phyloP scores from a whole-genome alignment of 2,113 vertebrate species.

The Eretmodus cyanostictus region DNA sequence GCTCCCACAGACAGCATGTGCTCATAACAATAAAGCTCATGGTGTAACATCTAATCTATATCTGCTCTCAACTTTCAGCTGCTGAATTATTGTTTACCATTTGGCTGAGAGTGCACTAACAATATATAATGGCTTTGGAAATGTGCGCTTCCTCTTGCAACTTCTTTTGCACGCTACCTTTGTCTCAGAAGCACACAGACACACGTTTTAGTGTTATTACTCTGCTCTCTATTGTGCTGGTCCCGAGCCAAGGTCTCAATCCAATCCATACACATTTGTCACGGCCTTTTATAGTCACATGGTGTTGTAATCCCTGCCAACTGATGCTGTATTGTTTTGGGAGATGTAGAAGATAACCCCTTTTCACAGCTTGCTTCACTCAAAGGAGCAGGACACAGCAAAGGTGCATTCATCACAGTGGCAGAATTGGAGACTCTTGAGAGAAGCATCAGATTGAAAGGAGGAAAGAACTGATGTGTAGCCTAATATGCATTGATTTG shows the following conservation, averaged over 20 bases:
- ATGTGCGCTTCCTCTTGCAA: background rate
- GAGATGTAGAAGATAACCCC: background rate
- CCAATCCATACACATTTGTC: conserved; percentile 26
- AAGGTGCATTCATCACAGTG: background rate
- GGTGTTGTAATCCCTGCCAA: conserved; percentile 9
- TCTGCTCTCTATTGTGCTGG: conserved; percentile 10
- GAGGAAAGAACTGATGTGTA: background rate
- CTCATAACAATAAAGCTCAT: background rate
- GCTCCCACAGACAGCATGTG: background rate
- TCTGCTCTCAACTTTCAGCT: background rate
- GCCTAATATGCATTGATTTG: conserved; percentile 27
- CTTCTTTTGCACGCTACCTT: background rate
- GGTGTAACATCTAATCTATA: background rate
- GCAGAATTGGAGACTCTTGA: conserved; percentile 9
- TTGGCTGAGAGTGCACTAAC: background rate
- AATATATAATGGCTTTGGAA: background rate
- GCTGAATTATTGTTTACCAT: background rate
- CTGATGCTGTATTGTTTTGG: background rate
- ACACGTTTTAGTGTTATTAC: conserved; percentile 14
- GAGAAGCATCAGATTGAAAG: background rate
- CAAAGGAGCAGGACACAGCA: background rate
- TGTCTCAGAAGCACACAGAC: background rate
- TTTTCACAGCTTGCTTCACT: background rate
- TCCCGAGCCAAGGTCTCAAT: conserved; percentile 37
- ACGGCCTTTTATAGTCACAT: conserved; percentile 10